phyloP scores from a whole-genome alignment of 2,113 vertebrate genomes.

The Pungitius pungitius region DNA sequence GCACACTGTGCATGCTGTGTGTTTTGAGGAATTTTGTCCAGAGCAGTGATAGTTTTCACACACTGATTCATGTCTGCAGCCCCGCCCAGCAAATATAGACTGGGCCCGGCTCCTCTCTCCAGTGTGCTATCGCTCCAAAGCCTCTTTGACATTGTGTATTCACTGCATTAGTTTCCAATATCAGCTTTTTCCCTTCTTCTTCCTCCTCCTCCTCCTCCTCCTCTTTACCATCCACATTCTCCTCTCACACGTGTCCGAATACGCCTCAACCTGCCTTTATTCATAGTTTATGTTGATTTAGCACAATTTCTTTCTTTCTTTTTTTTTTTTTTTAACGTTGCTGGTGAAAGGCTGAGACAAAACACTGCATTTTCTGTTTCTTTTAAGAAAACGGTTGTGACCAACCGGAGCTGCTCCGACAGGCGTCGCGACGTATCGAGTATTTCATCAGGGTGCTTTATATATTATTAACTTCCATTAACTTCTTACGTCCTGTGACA shows the following conservation, averaged over 20 bases:
- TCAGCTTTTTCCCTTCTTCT: slow-evolving; percentile 8
- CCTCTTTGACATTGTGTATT: slow-evolving; percentile 19
- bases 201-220: too few species aligned
- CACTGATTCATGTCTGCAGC: slow-evolving; percentile 56
- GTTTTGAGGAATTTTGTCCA: slow-evolving; percentile 70
- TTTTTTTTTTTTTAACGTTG: neutral
- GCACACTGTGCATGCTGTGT: slow-evolving; percentile 28
- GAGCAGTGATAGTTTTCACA: slow-evolving; percentile 73
- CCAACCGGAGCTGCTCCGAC: slow-evolving; percentile 11
- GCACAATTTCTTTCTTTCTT: neutral
- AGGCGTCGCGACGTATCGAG: neutral
- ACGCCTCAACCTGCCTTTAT: slow-evolving; percentile 4
- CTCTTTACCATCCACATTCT: slow-evolving; percentile 14
- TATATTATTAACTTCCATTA: slow-evolving; percentile 27
- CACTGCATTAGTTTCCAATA: slow-evolving; percentile 3
- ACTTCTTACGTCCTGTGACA: slow-evolving; percentile 35
- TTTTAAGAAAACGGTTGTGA: neutral
- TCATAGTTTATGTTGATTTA: slow-evolving; percentile 16
- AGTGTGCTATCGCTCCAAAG: slow-evolving; percentile 37
- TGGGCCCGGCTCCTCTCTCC: slow-evolving; percentile 42
- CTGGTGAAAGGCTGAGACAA: neutral
- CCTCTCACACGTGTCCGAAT: slow-evolving; percentile 5
- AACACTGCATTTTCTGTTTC: neutral
- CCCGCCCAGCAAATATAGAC: slow-evolving; percentile 71
- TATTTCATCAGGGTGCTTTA: slow-evolving; percentile 25